Base-by-base conservation (phyloP, 2,797 vertebrate genomes). In the Parauchenoglanis punctatus region DNA sequence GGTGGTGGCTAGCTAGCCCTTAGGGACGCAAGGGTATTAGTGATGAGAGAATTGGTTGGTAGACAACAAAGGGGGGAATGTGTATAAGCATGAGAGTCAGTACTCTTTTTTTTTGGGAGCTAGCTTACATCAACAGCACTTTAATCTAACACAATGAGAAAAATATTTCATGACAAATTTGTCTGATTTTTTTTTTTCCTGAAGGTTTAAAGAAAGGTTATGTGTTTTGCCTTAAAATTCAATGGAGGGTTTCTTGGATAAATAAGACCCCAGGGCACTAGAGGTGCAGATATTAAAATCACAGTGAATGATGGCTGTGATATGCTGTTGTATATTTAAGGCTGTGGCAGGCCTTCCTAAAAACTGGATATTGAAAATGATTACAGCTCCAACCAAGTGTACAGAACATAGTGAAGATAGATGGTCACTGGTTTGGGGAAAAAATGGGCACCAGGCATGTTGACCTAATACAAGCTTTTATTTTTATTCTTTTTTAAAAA, bases 211-310 rank as follows among this genome's bases (percentile, higher is more conserved):
- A 35, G 59, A 86, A 44, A 87, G 68, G 81, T 65, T 65, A 76
- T 84, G 35, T 58, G 81, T 68, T 83, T 67, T 83, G 70, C 75
- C 40, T 78, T 77, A 28, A 87, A 65, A 77, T 88, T 68, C 12
- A 56, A 28, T 46, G 10, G 40, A 54, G 46, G 61, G 59, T 63
- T 83, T 88, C 67, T 67, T 40, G 81, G 46, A 68, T 84, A 44
- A 68, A 54, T 46, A 67, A 59, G 25, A 49, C 86, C 78, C 68
- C 20, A 44, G 75, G 80, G 78, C 58, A 1, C n/a, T 63, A 25
- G 68, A 65, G 59, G 78, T 85, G 56, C 23, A 76, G 68, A 73
- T 85, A 80, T 75, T 85, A 85, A 88, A 85, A 88, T 85, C 44
- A 44, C 65, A 77, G 49, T 83, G 77, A 81, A 81, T 85, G 56